A percentile compares a stretch with the other conserved stretches of the same genome.
phyloP scores from a whole-genome alignment of 2,113 vertebrate species.

The Etheostoma spectabile region DNA sequence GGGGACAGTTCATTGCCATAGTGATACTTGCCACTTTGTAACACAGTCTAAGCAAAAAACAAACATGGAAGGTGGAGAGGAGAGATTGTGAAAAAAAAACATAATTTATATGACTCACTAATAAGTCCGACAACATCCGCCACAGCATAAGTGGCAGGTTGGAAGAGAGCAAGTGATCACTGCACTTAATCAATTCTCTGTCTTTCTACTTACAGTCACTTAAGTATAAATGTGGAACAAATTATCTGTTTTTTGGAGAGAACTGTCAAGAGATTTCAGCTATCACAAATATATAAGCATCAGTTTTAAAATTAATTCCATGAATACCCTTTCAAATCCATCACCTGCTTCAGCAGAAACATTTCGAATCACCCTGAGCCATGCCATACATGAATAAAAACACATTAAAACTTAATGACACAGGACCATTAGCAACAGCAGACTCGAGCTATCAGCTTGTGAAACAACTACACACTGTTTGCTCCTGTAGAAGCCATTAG shows the following conservation, averaged over 20 bases:
- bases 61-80: neutral
- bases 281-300: neutral
- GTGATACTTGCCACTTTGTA: neutral
- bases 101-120: constrained; percentile 42
- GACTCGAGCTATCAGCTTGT: constrained; percentile 42
- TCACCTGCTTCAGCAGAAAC: constrained; percentile 19
- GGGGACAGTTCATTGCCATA: neutral
- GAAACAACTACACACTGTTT: constrained; percentile 48
- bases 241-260: neutral
- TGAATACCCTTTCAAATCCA: constrained; percentile 23
- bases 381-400: constrained; percentile 43
- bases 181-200: constrained; percentile 33
- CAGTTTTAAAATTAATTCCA: constrained; percentile 10
- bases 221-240: constrained; percentile 29
- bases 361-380: constrained; percentile 18
- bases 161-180: constrained; percentile 18
- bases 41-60: neutral
- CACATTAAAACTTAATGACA: constrained; percentile 60
- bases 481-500: constrained; percentile 42
- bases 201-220: constrained; percentile 31
- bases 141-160: constrained; percentile 11
- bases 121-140: constrained; percentile 20
- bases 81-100: neutral
- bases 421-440: constrained; percentile 51
- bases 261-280: constrained; percentile 6